Evolutionary conservation across 2,797 vertebrate genomes (phyloP), one percentile per base, ranked within the genome.

Genomic region (Cynodonichthys magdalenae): DNA sequence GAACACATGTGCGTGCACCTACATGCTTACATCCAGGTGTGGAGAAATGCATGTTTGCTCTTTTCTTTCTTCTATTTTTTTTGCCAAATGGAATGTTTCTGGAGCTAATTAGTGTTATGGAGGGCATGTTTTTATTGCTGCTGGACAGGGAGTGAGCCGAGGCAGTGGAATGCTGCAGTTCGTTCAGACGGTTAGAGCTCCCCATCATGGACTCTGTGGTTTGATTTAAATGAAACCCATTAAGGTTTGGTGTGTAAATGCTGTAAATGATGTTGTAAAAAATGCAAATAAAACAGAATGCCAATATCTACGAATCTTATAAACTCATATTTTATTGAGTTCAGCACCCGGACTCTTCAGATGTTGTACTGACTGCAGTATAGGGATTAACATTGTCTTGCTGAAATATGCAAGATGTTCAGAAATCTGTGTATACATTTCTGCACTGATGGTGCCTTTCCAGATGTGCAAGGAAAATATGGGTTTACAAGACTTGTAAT

Each of bases 41-140:
- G 55, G 64, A 77, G 72, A 68, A 73, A 80, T 4, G 24, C 72
- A 66, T 70, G 59, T 41, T 63, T 58, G 41, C 51, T 84, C 70
- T 44, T 54, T 12, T 36, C 34, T 36, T 36, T 36, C 10, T 9
- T 36, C 10, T 36, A 2, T 9, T 12, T 12, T 36, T 36, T 36
- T 36, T 55, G 45, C 67, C 78, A 69, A 81, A 77, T 88, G 81
- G 86, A 91, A 90, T 86, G 81, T 84, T 86, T 88, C 87, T 91
- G 89, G 83, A 90, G 87, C 83, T 90, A 89, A 92, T 92, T 89
- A 92, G 87, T 86, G 89, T 89, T 87, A 85, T 86, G 88, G 81
- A 83, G 73, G 75, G 75, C 78, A 79, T 79, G 79, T 85, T 90
- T 86, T 85, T 80, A 81, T 69, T 81, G 75, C 46, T 83, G 82